Percentiles rank a stretch among this genome's conserved stretches.
These are phyloP conservation scores for Dermatophagoides farinae DNA, from an alignment of 1,140 invertebrate species.

Conservation along the genomic window DNA sequence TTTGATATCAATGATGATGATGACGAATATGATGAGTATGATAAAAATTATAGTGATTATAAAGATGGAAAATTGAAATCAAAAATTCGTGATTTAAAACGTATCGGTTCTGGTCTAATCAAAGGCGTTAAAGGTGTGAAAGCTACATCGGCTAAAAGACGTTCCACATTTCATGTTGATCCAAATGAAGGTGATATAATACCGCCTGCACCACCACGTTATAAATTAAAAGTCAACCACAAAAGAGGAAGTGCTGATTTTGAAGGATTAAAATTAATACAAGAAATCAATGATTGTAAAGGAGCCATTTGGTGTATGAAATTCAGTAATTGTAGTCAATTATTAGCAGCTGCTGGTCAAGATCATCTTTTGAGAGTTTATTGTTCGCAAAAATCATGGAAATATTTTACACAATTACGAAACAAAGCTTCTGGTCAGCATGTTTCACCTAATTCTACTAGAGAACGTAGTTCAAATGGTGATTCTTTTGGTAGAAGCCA, in stretches of 20 bases:
- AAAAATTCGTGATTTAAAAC: slow-evolving; percentile 8
- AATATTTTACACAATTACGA: slow-evolving; percentile 16
- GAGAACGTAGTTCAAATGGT: slow-evolving; percentile 11
- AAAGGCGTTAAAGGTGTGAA: slow-evolving; percentile 11
- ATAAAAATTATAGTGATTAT: background rate
- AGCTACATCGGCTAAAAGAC: background rate
- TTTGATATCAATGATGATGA: background rate
- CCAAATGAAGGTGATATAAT: slow-evolving; percentile 1
- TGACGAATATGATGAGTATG: slow-evolving; percentile 4
- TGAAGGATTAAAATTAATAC: slow-evolving; percentile 15
- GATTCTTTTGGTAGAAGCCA: slow-evolving; percentile 3
- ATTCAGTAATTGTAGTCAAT: slow-evolving; percentile 27
- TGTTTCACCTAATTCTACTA: slow-evolving; percentile 16
- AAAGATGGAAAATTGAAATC: slow-evolving; percentile 2
- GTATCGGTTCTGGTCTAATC: slow-evolving; percentile 11
- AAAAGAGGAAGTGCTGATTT: slow-evolving; percentile 17
- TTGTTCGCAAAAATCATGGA: slow-evolving; percentile 28
- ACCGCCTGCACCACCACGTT: background rate
- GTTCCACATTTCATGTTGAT: slow-evolving; percentile 2
- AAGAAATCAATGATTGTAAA: slow-evolving; percentile 17
- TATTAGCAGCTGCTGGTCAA: slow-evolving; percentile 34
- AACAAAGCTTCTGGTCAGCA: slow-evolving; percentile 17
- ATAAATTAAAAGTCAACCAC: slow-evolving; percentile 15
- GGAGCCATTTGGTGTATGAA: slow-evolving; percentile 34
- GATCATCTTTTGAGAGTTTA: slow-evolving; percentile 32